Base-by-base conservation (phyloP, 2,888 invertebrate species). In the Sinhomidia bicolor region DNA sequence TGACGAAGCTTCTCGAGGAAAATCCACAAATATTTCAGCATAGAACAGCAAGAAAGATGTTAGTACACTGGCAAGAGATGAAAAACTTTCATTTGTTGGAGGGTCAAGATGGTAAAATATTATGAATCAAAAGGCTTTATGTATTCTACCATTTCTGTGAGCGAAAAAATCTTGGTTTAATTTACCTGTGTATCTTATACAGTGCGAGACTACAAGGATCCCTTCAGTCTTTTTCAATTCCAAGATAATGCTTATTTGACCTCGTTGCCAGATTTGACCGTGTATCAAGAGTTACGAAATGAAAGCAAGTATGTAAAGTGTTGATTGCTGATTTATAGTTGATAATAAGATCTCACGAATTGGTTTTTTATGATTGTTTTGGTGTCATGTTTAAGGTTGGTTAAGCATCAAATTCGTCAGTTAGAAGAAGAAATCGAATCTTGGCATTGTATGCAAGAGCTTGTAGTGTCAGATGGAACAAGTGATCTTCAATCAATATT, bases 381-480 rank as follows among this genome's bases (percentile, higher is more conserved):
- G 41, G 41, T 5, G 5, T 41, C 51, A 51, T 14, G 5, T 57
- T 12, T 57, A 57, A 95, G 97, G 78, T 95, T 95, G 91, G 96
- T 96, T 92, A 98, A 97, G 93, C 95, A 96, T 92, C 97, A 98
- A 93, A 98, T 99, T 74, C 95, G 98, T 9, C 95, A 97, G 68
- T 93, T 99, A 85, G 99, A 99, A 94, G 97, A 97, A 92, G 98
- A 99, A 92, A 93, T 98, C 82, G 95, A 96, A 0, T 96, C 98
- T 88, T 98, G 98, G 98, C 98, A 98, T 93, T 97, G 97, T 0
- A 94, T 99, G 90, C 98, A 99, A 20, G 98, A 99, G 93, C 97
- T 97, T 51, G 97, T 97, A 44, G 97, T 98, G 14, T 96, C 96
- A 17, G 91, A 91, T 83, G 91, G 90, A 32, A 90, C 96, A 0